Conservation (phyloP, 1,140 invertebrate genomes). For the Tribolium castaneum region DNA sequence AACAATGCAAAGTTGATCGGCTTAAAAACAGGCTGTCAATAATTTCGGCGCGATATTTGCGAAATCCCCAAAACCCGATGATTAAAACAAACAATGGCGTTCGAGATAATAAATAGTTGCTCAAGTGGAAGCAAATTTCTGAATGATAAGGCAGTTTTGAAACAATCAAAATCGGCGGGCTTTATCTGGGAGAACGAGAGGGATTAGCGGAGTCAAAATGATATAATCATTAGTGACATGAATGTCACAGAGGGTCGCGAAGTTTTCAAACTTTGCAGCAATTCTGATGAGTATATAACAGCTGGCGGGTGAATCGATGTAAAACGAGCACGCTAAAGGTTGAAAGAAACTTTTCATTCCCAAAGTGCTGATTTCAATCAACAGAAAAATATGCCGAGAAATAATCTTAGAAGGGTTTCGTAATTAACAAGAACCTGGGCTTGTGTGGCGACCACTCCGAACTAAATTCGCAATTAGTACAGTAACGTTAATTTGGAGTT, state of each 20-base stretch:
- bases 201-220: slow-evolving; percentile 49
- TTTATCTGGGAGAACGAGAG: slow-evolving; percentile 43
- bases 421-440: background rate
- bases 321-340: slow-evolving; percentile 50
- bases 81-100: slow-evolving; percentile 19
- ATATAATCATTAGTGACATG: slow-evolving; percentile 51
- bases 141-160: slow-evolving; percentile 40
- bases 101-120: slow-evolving; percentile 31
- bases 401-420: background rate
- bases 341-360: slow-evolving; percentile 39
- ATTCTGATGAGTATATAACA: slow-evolving; percentile 57
- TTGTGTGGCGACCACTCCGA: background rate
- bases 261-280: slow-evolving; percentile 52
- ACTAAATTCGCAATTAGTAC: slow-evolving; percentile 7
- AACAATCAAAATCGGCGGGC: slow-evolving; percentile 34
- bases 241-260: slow-evolving; percentile 48
- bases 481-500: slow-evolving; percentile 3
- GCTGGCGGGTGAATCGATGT: slow-evolving; percentile 55
- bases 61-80: background rate
- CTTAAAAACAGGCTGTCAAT: slow-evolving; percentile 16
- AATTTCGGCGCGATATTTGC: background rate
- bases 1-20: background rate
- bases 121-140: slow-evolving; percentile 37
- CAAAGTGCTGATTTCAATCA: background rate
- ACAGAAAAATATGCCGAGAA: background rate